Base-by-base conservation (phyloP, 1,140 invertebrate species). In the Agrypnia vestita region DNA sequence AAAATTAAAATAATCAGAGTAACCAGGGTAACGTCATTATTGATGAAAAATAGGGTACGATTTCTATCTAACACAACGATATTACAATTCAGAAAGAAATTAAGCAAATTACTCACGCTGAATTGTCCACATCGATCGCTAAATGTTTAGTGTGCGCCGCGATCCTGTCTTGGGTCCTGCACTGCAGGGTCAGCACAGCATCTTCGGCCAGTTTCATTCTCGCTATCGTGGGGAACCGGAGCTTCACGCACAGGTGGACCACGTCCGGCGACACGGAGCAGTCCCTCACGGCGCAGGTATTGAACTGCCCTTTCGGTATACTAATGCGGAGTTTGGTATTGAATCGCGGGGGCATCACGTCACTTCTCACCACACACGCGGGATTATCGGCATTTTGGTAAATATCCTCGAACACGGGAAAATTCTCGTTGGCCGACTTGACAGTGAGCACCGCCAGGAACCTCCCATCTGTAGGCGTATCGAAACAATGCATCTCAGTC, bases 141-240 rank as follows among this genome's bases (percentile, higher is more conserved):
- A 87, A 79, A 56, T 86, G 88, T 82, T 92, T 92, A 0, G 90
- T 91, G 69, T 92, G 92, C 1, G 90, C 89, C 3, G 90, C 90
- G 3, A 91, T 88, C 51, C 89, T 88, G 19, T 93, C 91, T 78
- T 93, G 93, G 0, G 90, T 90, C 55, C 89, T 90, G 84, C 93
- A 94, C 80, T 92, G 90, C 44, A 94, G 86, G 21, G 91, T 92
- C 11, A 94, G 86, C 10, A 91, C 87, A 1, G 89, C 85, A 84
- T 94, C 93, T 61, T 92, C 90, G 0, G 89, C 90, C n/a, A 93
- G 88, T 84, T 89, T 90, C 46, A 94, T 84, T 1, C 92, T 92
- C 9, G 86, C 79, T 44, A 94, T 89, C 4, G 89, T 86, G 9
- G 93, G 92, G 84, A 94, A 92, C 51, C 93, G 86, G 0, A 94